Evolutionary conservation across 2,113 vertebrate genomes (phyloP), one percentile per base, ranked within the genome.

Genomic region (Xiphias gladius): DNA sequence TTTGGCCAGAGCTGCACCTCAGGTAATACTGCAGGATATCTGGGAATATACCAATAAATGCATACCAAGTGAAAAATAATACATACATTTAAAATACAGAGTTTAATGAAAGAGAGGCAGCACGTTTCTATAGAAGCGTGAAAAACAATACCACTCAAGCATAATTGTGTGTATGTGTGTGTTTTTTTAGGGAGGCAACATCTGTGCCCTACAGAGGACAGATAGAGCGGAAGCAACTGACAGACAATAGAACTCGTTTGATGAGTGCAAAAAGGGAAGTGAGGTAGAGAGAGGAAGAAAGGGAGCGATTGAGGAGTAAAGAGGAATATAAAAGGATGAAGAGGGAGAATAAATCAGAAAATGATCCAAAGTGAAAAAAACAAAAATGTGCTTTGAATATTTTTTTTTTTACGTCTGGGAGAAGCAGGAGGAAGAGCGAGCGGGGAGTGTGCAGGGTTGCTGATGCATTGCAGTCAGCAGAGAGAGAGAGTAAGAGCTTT

Each of bases 21-120:
- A 98, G 95, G 90, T 99, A 99, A 91, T 99, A 97, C 85, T 96
- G 96, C 85, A 98, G 90, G 64, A 95, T 97, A 84, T 97, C 97
- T 99, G 92, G 0, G 7, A 84, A 89, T 0, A 62, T 16, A 66
- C 2, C 26, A 43, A 59, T 2, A 66, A 26, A 82, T 59, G 30
- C 7, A 75, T 13, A 70, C 61, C 20, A 83, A 35, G 4, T 26
- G 1, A 43, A 70, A 50, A 0, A 48, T 11, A 17, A 63, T 30
- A 61, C 11, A 67, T 5, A 28, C 2, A 22, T 30, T 61, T 19
- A 19, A 41, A 58, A 1, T 9, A 24, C n/a, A 59, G n/a, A n/a
- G 39, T 59, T 76, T 19, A 11, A 13, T 66, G 13, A 79, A 24
- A 43, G 41, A 55, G n/a, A 28, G 6, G 2, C 11, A 62, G 67